phyloP scores from a whole-genome alignment of 2,888 invertebrate genomes.

The Xestia rhomboidea region DNA sequence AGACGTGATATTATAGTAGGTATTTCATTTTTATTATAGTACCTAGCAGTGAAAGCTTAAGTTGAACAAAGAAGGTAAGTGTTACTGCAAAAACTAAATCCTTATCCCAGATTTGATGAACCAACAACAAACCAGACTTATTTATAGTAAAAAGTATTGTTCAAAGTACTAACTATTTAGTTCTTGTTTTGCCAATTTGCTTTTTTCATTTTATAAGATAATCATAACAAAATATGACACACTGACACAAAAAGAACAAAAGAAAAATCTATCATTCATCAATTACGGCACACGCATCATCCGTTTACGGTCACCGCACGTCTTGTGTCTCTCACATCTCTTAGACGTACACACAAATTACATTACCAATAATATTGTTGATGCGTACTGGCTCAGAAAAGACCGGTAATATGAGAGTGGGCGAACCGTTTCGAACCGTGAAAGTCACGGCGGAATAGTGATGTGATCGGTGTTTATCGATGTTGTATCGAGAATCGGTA shows the following conservation, averaged over 20 bases:
- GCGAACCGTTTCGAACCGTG: slow-evolving; percentile 73
- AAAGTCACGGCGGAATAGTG: slow-evolving; percentile 73
- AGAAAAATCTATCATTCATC: slow-evolving; percentile 41
- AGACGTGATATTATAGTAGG: neutral
- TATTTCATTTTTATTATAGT: neutral
- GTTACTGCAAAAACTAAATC: neutral
- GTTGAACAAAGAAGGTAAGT: neutral
- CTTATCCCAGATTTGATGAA: neutral
- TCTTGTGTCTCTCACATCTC: slow-evolving; percentile 14
- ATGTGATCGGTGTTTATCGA: slow-evolving; percentile 48
- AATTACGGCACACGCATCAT: slow-evolving; percentile 45
- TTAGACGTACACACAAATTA: slow-evolving; percentile 71
- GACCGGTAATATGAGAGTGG: slow-evolving; percentile 73
- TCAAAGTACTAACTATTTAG: neutral
- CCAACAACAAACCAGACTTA: neutral
- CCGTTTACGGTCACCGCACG: slow-evolving; percentile 26
- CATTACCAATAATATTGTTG: slow-evolving; percentile 77
- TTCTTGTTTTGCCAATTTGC: neutral
- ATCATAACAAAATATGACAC: neutral
- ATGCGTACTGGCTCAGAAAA: slow-evolving; percentile 74
- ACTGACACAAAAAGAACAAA: slow-evolving; percentile 13
- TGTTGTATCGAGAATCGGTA: slow-evolving; percentile 12
- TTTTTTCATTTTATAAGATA: neutral
- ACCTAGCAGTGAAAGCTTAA: neutral
- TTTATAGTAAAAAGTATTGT: neutral